Conservation (phyloP, 2,888 invertebrate species). For the Drosophila eohydei region DNA sequence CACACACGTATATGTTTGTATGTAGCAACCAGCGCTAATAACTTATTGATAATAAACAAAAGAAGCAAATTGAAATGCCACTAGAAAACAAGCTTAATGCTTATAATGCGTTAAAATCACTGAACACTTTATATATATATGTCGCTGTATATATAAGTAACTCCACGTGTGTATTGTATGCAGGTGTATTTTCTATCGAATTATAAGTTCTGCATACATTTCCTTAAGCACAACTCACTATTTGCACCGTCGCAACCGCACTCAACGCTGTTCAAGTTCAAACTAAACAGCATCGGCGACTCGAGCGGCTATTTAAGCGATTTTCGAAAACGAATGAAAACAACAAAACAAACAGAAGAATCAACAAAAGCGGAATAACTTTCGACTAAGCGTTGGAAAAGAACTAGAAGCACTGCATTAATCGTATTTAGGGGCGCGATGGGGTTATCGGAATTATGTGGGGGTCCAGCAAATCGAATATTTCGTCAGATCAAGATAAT, state of each 20-base stretch:
- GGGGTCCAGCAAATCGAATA: constrained; percentile 4
- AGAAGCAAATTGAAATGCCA: not conserved
- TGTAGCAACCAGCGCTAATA: constrained; percentile 1
- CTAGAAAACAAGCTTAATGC: not conserved
- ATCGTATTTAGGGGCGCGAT: constrained; percentile 5
- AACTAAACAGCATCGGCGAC: constrained; percentile 54
- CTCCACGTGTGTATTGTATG: not conserved
- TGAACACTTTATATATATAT: not conserved
- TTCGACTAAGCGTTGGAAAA: constrained; percentile 9
- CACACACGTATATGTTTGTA: not conserved
- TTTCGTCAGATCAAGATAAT: constrained; percentile 23
- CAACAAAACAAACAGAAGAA: constrained; percentile 13
- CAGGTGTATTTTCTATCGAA: not conserved
- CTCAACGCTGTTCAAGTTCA: constrained; percentile 51
- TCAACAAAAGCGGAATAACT: not conserved
- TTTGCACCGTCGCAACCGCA: constrained; percentile 31
- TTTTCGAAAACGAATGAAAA: constrained; percentile 29
- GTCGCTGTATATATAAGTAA: not conserved
- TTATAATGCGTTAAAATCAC: constrained; percentile 10
- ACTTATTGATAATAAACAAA: constrained; percentile 24
- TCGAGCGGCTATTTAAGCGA: constrained; percentile 52
- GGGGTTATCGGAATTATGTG: constrained; percentile 11
- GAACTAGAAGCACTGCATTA: constrained; percentile 20
- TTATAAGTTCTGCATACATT: not conserved
- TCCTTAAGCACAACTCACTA: constrained; percentile 49